Evolutionary conservation across 2,797 vertebrate genomes (phyloP).

Genomic region (Prunella strophiata): DNA sequence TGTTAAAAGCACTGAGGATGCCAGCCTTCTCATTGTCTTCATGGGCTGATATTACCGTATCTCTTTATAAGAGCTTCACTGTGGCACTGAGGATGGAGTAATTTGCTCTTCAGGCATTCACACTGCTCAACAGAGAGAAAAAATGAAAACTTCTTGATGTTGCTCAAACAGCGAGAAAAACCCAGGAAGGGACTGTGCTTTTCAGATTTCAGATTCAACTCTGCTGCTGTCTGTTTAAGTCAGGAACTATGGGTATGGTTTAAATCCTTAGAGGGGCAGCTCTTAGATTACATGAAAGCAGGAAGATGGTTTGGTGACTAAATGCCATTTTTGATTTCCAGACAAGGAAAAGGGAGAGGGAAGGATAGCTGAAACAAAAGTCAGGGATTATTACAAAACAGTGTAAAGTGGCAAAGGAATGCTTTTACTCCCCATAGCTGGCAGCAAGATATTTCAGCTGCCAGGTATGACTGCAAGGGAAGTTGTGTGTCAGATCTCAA

Average conservation of each 20-base stretch:
- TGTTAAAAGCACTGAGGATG: neutral
- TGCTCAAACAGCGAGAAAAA: neutral
- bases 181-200: rapidly evolving
- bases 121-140: neutral
- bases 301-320: neutral
- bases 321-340: neutral
- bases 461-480: neutral
- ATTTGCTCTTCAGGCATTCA: neutral
- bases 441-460: neutral
- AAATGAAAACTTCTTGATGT: neutral
- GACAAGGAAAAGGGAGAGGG: neutral
- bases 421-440: neutral
- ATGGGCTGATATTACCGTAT: neutral
- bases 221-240: neutral
- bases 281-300: neutral
- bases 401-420: neutral
- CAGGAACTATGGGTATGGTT: rapidly evolving
- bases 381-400: neutral
- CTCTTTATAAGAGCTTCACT: neutral
- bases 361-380: neutral
- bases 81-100: neutral
- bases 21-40: neutral
- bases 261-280: neutral
- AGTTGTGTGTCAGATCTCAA: neutral
- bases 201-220: neutral